Evolutionary conservation across 53 echinoderm and acorn worm genomes (phyloP).

Genomic region (Patiria pectinifera): DNA sequence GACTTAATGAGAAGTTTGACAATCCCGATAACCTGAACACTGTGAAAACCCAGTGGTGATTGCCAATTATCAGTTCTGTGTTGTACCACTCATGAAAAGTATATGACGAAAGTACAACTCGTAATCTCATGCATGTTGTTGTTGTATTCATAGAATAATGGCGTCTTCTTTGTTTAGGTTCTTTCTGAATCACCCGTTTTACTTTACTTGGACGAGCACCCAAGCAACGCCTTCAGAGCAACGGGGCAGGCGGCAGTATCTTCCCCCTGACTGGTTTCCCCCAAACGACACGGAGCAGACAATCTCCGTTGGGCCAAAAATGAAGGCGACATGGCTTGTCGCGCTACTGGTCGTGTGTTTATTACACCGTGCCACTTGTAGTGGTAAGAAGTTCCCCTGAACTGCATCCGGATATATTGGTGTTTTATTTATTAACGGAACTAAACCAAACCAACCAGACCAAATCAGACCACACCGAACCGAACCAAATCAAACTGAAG

Average conservation of each 20-base stretch:
- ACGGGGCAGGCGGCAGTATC: conserved; percentile 11
- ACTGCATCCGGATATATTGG: not conserved
- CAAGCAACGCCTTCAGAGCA: not conserved
- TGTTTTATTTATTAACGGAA: too few species aligned
- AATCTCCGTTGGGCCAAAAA: conserved; percentile 10
- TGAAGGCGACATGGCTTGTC: conserved; percentile 16
- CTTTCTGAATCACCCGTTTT: not conserved
- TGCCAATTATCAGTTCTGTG: too few species aligned
- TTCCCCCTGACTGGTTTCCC: not conserved
- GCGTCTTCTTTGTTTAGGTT: too few species aligned
- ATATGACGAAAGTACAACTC: too few species aligned
- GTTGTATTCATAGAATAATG: too few species aligned
- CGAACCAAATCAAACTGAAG: not conserved
- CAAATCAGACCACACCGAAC: not conserved
- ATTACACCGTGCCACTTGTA: not conserved
- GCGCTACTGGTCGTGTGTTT: conserved; percentile 24
- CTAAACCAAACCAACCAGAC: not conserved
- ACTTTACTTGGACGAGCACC: not conserved
- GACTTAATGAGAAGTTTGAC: too few species aligned
- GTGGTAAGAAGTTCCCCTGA: not conserved
- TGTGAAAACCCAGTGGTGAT: too few species aligned
- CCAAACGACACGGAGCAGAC: conserved; percentile 14
- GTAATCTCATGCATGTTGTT: too few species aligned
- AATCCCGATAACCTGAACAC: too few species aligned
- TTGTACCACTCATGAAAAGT: too few species aligned